Evolutionary conservation across 2,113 vertebrate genomes (phyloP).

Genomic region (Bubo scandiacus): DNA sequence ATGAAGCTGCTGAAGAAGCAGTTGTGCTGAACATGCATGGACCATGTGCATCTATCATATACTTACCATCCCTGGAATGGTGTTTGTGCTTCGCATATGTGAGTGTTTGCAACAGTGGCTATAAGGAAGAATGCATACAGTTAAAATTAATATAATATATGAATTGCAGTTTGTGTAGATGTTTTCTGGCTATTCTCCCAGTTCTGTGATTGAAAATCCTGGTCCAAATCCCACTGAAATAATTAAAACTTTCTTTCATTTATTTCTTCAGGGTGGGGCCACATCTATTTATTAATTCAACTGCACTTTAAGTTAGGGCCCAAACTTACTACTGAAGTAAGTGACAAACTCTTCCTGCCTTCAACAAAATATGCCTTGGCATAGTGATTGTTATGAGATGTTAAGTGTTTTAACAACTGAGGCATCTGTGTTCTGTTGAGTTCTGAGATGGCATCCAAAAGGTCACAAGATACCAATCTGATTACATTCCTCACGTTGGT

Average conservation of each 20-base stretch:
- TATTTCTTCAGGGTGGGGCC: not conserved
- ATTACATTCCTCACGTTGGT: not conserved
- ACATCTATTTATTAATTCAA: not conserved
- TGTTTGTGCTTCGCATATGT: not conserved
- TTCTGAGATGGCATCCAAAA: constrained; percentile 1
- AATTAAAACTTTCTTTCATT: not conserved
- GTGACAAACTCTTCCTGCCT: not conserved
- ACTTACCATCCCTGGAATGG: not conserved
- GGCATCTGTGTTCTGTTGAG: not conserved
- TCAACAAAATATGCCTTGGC: not conserved
- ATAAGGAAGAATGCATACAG: not conserved
- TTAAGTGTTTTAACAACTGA: constrained; percentile 10
- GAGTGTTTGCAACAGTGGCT: rapidly evolving
- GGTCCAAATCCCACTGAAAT: not conserved
- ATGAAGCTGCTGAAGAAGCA: not conserved
- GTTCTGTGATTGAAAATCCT: not conserved
- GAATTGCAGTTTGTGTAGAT: not conserved
- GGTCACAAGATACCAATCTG: not conserved
- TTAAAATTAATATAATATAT: not conserved
- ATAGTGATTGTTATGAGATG: not conserved
- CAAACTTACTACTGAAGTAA: not conserved
- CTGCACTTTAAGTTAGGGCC: not conserved
- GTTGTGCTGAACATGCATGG: not conserved
- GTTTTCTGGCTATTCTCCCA: not conserved
- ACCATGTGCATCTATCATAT: not conserved